Conservation (phyloP, 2,113 vertebrate species). For the Clarias macrocephalus region DNA sequence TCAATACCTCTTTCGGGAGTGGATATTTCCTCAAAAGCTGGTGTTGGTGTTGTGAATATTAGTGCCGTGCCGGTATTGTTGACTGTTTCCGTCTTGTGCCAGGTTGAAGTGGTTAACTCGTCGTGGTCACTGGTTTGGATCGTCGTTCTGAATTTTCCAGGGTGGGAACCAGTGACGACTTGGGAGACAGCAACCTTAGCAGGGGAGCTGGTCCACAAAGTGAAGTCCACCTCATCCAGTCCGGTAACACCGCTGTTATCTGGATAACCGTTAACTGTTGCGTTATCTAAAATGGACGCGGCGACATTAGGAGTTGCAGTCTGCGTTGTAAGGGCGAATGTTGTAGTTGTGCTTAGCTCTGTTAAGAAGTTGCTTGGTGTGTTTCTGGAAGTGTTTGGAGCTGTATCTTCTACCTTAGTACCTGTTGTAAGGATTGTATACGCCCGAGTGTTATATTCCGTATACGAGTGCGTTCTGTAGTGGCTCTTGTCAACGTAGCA, state of each 20-base stretch:
- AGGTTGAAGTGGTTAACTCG: conserved; percentile 52
- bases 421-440: not conserved
- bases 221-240: not conserved
- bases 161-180: conserved; percentile 5
- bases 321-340: conserved; percentile 9
- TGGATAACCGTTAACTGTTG: conserved; percentile 9
- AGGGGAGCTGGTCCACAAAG: conserved; percentile 54
- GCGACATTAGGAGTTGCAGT: conserved; percentile 33
- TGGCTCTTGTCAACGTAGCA: not conserved
- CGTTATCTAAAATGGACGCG: not conserved
- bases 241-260: not conserved
- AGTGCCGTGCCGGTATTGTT: conserved; percentile 51
- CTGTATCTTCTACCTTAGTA: conserved; percentile 27
- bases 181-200: conserved; percentile 43
- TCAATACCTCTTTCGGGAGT: not conserved
- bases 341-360: conserved; percentile 38
- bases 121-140: conserved; percentile 41
- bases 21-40: not conserved
- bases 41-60: conserved; percentile 31
- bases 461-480: not conserved
- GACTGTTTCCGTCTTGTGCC: conserved; percentile 60
- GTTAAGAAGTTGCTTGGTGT: conserved; percentile 47
- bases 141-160: not conserved
- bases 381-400: conserved; percentile 22
- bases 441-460: conserved; percentile 4